phyloP scores from a whole-genome alignment of 2,888 invertebrate species.

The Drosophila macrothrix region DNA sequence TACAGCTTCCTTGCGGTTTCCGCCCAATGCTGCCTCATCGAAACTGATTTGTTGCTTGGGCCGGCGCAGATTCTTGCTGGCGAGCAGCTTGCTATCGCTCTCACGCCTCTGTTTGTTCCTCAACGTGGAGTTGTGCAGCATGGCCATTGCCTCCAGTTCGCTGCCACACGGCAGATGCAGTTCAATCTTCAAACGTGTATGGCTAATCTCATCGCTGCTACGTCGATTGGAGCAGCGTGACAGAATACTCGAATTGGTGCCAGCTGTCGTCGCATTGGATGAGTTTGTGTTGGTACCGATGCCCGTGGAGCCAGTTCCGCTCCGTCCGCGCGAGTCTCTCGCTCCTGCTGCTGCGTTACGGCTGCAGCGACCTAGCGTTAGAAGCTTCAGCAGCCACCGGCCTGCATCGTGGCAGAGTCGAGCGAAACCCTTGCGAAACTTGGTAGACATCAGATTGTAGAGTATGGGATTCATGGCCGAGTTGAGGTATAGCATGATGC shows the following conservation, averaged over 20 bases:
- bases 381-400: slow-evolving; percentile 41
- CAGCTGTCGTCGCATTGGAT: slow-evolving; percentile 83
- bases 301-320: slow-evolving; percentile 78
- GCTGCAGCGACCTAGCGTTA: slow-evolving; percentile 65
- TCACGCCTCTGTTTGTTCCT: slow-evolving; percentile 43
- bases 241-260: slow-evolving; percentile 87
- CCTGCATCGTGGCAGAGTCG: slow-evolving; percentile 86
- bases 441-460: slow-evolving; percentile 96
- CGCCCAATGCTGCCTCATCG: slow-evolving; percentile 70
- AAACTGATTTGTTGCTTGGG: slow-evolving; percentile 83
- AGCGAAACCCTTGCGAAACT: slow-evolving; percentile 93
- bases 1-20: slow-evolving; percentile 55
- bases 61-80: slow-evolving; percentile 38
- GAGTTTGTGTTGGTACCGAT: slow-evolving; percentile 87
- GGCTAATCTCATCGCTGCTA: slow-evolving; percentile 85
- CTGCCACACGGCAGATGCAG: slow-evolving; percentile 75
- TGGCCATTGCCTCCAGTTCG: slow-evolving; percentile 79
- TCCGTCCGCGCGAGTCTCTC: slow-evolving; percentile 46
- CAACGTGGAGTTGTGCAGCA: slow-evolving; percentile 69
- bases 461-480: slow-evolving; percentile 96
- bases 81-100: slow-evolving; percentile 53
- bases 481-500: slow-evolving; percentile 95
- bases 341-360: slow-evolving; percentile 20
- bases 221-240: slow-evolving; percentile 88
- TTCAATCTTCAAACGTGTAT: slow-evolving; percentile 74